Percentiles rank a stretch among this genome's conserved stretches.
Evolutionary conservation across 2,888 invertebrate species (phyloP).

Genomic region (Limnephilus rhombicus): DNA sequence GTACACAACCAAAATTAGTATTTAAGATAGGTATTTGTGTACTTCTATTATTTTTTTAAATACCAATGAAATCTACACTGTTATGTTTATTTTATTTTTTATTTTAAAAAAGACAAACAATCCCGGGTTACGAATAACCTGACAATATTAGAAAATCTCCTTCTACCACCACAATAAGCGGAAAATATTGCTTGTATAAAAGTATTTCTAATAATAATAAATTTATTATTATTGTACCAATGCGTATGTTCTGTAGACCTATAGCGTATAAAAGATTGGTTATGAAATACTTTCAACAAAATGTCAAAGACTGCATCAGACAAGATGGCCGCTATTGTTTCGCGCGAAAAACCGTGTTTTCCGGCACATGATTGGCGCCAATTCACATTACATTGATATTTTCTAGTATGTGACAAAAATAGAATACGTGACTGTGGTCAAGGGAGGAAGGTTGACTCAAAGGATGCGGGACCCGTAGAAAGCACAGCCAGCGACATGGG

Average conservation of each 20-base stretch:
- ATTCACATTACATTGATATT: conserved; percentile 62
- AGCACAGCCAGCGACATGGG: conserved; percentile 15
- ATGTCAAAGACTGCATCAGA: not conserved
- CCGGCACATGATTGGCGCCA: conserved; percentile 50
- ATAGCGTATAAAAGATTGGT: not conserved
- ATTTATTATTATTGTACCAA: not conserved
- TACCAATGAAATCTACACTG: too few species aligned
- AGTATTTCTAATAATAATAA: too few species aligned
- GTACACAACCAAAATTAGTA: too few species aligned
- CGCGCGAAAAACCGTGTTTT: conserved; percentile 13
- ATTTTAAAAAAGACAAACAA: too few species aligned
- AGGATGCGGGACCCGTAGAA: not conserved
- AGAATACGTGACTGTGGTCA: conserved; percentile 64
- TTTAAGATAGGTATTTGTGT: too few species aligned
- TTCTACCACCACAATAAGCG: too few species aligned
- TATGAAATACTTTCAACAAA: not conserved
- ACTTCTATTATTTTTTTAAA: too few species aligned
- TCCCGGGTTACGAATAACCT: too few species aligned
- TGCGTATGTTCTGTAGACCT: not conserved
- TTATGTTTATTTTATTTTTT: too few species aligned
- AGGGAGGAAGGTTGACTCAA: conserved; percentile 26
- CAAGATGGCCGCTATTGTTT: conserved; percentile 16
- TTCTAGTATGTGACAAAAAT: conserved; percentile 60
- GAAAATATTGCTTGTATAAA: too few species aligned
- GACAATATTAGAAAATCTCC: too few species aligned